Evolutionary conservation across 2,113 vertebrate species (phyloP).

Genomic region (Podocnemis expansa): DNA sequence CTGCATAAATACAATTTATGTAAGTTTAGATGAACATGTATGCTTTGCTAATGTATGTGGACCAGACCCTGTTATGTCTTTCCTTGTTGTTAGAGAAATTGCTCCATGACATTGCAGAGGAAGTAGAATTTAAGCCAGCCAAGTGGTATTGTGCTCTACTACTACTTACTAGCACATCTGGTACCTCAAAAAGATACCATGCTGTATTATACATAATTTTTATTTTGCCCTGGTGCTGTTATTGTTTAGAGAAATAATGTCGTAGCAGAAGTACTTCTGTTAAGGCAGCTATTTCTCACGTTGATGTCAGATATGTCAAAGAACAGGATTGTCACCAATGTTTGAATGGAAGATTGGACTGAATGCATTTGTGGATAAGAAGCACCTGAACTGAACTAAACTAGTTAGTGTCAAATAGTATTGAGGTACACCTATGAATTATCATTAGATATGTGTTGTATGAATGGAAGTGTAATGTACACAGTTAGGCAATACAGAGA

Average conservation of each 20-base stretch:
- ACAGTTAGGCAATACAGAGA: neutral
- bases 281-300: neutral
- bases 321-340: neutral
- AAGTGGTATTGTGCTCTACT: neutral
- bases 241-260: neutral
- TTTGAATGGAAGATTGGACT: neutral
- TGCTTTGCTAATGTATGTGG: neutral
- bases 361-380: neutral
- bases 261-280: neutral
- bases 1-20: conserved; percentile 3
- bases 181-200: neutral
- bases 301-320: neutral
- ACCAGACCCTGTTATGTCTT: neutral
- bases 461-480: neutral
- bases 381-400: neutral
- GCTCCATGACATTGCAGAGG: neutral
- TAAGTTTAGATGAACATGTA: neutral
- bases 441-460: neutral
- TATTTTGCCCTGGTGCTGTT: neutral
- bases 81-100: neutral
- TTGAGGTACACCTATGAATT: neutral
- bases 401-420: neutral
- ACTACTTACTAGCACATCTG: neutral
- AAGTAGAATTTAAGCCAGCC: neutral
- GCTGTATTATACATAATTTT: neutral